Conservation (phyloP, 2,113 vertebrate genomes). For the Fregata magnificens region DNA sequence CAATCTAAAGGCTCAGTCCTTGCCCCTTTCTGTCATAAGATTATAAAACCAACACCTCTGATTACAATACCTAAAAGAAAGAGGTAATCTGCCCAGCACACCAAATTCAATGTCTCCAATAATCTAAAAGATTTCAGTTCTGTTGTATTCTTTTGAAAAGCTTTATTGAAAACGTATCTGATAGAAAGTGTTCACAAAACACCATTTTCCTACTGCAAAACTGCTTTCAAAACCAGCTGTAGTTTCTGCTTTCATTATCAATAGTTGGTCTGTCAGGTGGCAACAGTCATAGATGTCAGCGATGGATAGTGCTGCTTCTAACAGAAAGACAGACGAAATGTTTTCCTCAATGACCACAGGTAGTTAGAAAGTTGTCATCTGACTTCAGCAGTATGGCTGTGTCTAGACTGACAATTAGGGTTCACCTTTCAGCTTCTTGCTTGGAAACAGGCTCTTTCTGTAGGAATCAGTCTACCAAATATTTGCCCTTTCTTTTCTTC, state of each 20-base stretch:
- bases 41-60: neutral
- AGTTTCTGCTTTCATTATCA: neutral
- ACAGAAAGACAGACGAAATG: neutral
- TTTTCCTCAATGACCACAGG: neutral
- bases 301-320: neutral
- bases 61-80: neutral
- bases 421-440: neutral
- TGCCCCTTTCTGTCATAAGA: neutral
- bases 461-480: neutral
- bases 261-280: neutral
- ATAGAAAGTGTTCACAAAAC: neutral
- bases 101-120: neutral
- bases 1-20: neutral
- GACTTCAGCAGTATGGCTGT: neutral
- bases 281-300: neutral
- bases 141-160: neutral
- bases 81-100: neutral
- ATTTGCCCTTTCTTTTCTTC: neutral
- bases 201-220: neutral
- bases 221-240: neutral
- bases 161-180: neutral
- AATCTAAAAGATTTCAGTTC: neutral
- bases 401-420: neutral
- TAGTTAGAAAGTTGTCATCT: neutral
- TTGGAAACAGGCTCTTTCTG: neutral